These are phyloP conservation scores for Eristalis arbustorum DNA, from an alignment of 2,888 invertebrate genomes.

Conservation along the genomic window DNA sequence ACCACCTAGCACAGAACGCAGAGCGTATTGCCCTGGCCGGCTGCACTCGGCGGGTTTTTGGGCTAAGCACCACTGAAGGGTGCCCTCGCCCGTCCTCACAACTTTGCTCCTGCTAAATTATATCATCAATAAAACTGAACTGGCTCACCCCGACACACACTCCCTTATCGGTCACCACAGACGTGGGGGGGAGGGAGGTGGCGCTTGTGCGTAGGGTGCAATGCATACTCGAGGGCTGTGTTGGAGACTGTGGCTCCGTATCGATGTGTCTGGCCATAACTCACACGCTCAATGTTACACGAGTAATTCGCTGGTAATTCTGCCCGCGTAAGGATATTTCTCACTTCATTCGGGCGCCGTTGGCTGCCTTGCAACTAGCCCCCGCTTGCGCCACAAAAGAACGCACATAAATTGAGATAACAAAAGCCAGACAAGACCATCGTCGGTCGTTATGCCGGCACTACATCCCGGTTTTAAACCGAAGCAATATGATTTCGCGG, in stretches of 20 bases:
- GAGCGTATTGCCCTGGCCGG: conserved; percentile 27
- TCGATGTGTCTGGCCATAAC: conserved; percentile 61
- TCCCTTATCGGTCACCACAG: neutral
- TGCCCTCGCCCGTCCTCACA: neutral
- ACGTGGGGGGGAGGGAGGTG: neutral
- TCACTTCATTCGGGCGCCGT: conserved; percentile 35
- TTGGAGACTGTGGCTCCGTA: conserved; percentile 39
- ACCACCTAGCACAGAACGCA: conserved; percentile 41
- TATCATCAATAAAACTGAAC: conserved; percentile 57
- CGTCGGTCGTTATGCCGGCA: neutral
- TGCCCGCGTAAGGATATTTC: conserved; percentile 43
- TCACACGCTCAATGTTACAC: conserved; percentile 67
- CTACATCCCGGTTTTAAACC: conserved; percentile 28
- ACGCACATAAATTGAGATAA: conserved; percentile 64
- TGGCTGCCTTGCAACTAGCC: neutral
- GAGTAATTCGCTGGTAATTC: conserved; percentile 69
- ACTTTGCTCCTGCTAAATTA: conserved; percentile 27
- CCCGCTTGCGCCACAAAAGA: conserved; percentile 33
- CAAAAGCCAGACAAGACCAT: conserved; percentile 40
- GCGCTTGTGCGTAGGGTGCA: neutral
- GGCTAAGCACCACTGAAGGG: neutral
- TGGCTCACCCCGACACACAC: neutral
- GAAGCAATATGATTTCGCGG: conserved; percentile 50
- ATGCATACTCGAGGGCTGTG: neutral
- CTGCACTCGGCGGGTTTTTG: conserved; percentile 21